Evolutionary conservation across 1,140 invertebrate genomes (phyloP), one percentile per base, ranked within the genome.

Genomic region (Melipona quadrifasciata): DNA sequence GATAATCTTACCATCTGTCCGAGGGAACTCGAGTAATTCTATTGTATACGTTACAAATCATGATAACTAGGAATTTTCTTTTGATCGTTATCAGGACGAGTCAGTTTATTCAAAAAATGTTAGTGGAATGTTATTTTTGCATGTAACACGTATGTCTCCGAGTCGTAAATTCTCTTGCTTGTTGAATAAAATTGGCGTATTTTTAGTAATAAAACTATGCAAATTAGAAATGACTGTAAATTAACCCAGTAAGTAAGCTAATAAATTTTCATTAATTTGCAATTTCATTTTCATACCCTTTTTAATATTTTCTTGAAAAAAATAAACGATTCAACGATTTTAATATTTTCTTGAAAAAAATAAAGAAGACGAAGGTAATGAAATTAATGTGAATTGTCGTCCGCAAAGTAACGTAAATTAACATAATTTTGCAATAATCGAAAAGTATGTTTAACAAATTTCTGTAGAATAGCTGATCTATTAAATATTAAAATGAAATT

Each of bases 1-100:
- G 74, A 76, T 61, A 39, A 75, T 75, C 72, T 74, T 51, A 57
- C 53, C 55, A 24, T 24, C 53, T 21, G 72, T 14, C 12, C 27
- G 21, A 57, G 27, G 57, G 57, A 19, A 53, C 51, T 73, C 2
- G n/a, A 11, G 1, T 24, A 74, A 27, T 57, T 74, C 31, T 31
- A 53, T 27, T 31, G 10, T 24, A 27, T 1, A 55, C 5, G 47
- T 55, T 17, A 16, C 14, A 47, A n/a, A 10, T 12, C 21, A 47
- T 16, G n/a, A 27, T 27, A 12, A 51, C 2, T 31, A 14, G 11
- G 12, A 34, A 74, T 19, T 57, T 57, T 34, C 53, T 57, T 57
- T 21, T 17, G 19, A 11, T 67, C 19, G 16, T 34, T 24, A 61
- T 61, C 58, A 11, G 24, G 24, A 19, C 27, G n/a, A 6, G 1